Evolutionary conservation across 2,797 vertebrate genomes (phyloP).

Genomic region (Natrix natrix): DNA sequence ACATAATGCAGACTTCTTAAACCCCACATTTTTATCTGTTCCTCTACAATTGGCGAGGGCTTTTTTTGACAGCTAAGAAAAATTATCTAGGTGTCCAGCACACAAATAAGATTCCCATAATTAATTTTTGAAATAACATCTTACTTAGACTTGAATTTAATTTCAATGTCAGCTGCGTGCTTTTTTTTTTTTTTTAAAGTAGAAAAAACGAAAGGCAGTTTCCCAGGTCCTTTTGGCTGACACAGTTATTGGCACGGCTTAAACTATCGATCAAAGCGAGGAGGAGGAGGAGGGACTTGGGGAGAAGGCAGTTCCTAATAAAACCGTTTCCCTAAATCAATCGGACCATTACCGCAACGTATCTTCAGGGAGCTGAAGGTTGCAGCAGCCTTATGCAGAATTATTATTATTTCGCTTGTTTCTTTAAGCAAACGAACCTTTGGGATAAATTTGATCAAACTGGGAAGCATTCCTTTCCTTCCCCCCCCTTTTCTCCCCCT

Average conservation of each 20-base stretch:
- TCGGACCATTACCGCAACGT: slow-evolving; percentile 61
- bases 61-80: slow-evolving; percentile 22
- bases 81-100: slow-evolving; percentile 3
- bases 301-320: slow-evolving; percentile 68
- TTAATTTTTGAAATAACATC: slow-evolving; percentile 50
- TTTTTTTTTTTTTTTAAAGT: not conserved
- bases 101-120: slow-evolving; percentile 14
- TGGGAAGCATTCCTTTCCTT: not conserved
- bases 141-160: slow-evolving; percentile 53
- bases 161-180: slow-evolving; percentile 16
- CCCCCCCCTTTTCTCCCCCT: not conserved
- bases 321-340: slow-evolving; percentile 72
- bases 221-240: slow-evolving; percentile 64
- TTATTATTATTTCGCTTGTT: slow-evolving; percentile 22
- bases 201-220: slow-evolving; percentile 28
- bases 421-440: slow-evolving; percentile 55
- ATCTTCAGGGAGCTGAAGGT: slow-evolving; percentile 53
- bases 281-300: slow-evolving; percentile 67
- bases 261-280: slow-evolving; percentile 71
- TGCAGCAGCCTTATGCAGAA: slow-evolving; percentile 49
- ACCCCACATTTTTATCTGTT: slow-evolving; percentile 18
- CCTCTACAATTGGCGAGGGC: not conserved
- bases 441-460: slow-evolving; percentile 49
- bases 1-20: not conserved
- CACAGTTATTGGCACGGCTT: slow-evolving; percentile 67